Evolutionary conservation across 2,888 invertebrate species (phyloP), one percentile per base, ranked within the genome.

Genomic region (Limnephilus auricula): DNA sequence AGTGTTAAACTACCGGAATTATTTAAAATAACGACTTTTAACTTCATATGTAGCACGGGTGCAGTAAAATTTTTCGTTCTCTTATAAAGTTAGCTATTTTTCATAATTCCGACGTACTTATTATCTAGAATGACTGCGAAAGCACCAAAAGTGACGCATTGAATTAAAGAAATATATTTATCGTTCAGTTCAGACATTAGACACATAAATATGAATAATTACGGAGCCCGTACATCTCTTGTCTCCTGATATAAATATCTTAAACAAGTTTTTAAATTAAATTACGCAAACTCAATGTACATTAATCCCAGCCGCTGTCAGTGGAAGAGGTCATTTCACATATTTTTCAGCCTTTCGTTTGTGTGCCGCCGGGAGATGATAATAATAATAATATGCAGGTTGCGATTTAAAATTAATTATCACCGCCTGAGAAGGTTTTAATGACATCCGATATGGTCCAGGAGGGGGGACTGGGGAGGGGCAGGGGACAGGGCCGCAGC

Each of bases 381-480:
- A 32, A 80, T 31, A 32, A 80, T 31, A 32, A 31, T 32, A 37
- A 37, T 85, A 40, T 45, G 85, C 85, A 82, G 30, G 85, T 85
- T 34, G 87, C 84, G 65, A 34, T 65, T 85, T 85, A 15, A 85
- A 85, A 87, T 87, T 87, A 87, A 87, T 87, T 87, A 87, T 87
- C 25, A 87, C 50, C 87, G 65, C 85, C 37, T 85, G 45, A 18
- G 65, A 65, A 87, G 87, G 18, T 65, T 65, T 87, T 87, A 87
- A 87, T 87, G 87, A 87, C 87, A 87, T 65, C 87, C 87, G 87
- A 87, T 87, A 87, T 65, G 87, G 87, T 87, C 13, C 65, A 30
- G 31, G 13, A 30, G 0, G 9, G 50, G 10, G 30, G 34, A 50
- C 50, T 2, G 84, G 32, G 18, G n/a, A 31, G 79, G 82, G 18